Evolutionary conservation across 2,888 invertebrate genomes (phyloP), one percentile per base, ranked within the genome.

Genomic region (Acanthoscelides obtectus): DNA sequence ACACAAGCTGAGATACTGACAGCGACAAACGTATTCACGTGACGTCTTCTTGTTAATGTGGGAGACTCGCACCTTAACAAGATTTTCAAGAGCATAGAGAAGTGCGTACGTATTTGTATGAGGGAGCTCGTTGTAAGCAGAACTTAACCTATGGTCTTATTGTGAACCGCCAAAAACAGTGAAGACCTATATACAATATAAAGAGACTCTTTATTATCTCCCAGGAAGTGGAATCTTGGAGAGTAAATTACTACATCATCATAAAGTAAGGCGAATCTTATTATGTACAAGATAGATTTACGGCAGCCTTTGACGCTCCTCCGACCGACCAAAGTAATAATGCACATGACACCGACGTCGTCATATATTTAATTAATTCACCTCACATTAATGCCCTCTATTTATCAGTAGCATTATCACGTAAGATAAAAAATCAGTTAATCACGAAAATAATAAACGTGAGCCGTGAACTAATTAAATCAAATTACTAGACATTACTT

Each of bases 401-500:
- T 45, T 45, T 45, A 45, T 45, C 45, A 45, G 45, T 45, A 6
- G 17, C 45, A 45, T 45, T 12, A 45, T 45, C 45, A 45, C 45
- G 17, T 12, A 45, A 45, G 67, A 73, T 70, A 69, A 73, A 75
- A 75, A 75, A 75, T 75, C 74, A 71, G 73, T 68, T 71, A 70
- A 74, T 75, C 75, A 75, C 74, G 74, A 69, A 72, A 72, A 70
- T 72, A 72, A 75, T 69, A 71, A 72, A 68, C 72, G 64, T 71
- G 70, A 72, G 72, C 72, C 70, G 64, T 21, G 67, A 76, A 45
- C 8, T 78, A 78, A 79, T 79, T 79, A 80, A 79, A 80, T 80
- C 80, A 78, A 72, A 76, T 76, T 74, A 75, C 71, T 70, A 69
- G 66, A 73, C 74, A 76, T 74, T 76, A 75, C 76, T 77, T 75